Evolutionary conservation across 1,140 invertebrate genomes (phyloP).

Genomic region (Trichogramma pretiosum): DNA sequence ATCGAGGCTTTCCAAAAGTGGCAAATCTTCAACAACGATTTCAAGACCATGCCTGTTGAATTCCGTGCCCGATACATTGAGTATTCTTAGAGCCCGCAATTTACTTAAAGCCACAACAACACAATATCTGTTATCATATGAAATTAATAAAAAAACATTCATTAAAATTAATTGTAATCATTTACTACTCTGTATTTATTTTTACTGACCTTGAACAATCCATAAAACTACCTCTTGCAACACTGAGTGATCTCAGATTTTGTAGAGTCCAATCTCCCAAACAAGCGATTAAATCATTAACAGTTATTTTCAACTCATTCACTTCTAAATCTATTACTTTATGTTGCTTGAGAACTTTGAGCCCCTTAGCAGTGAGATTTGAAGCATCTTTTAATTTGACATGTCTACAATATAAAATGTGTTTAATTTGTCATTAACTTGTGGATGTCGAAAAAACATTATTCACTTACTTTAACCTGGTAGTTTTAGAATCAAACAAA

Average conservation of each 20-base stretch:
- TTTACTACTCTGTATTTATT: slow-evolving; percentile 4
- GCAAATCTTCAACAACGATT: slow-evolving; percentile 63
- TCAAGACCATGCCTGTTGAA: slow-evolving; percentile 61
- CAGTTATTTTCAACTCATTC: slow-evolving; percentile 52
- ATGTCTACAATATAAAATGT: slow-evolving; percentile 33
- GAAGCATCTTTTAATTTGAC: slow-evolving; percentile 49
- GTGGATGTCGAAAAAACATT: no score
- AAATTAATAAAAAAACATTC: no score
- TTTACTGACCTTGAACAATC: slow-evolving; percentile 44
- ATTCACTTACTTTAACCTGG: slow-evolving; percentile 46
- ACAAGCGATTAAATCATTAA: slow-evolving; percentile 61
- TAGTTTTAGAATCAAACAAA: slow-evolving; percentile 58
- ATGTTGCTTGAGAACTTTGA: slow-evolving; percentile 58
- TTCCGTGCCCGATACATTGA: slow-evolving; percentile 67
- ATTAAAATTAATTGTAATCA: slow-evolving; percentile 6
- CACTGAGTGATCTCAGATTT: slow-evolving; percentile 58
- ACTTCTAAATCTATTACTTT: slow-evolving; percentile 58
- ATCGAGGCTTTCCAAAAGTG: slow-evolving; percentile 57
- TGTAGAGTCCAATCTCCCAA: slow-evolving; percentile 64
- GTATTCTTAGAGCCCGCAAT: slow-evolving; percentile 52
- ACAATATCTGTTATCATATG: slow-evolving; percentile 42
- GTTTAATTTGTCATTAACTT: not conserved
- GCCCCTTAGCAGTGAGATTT: slow-evolving; percentile 53
- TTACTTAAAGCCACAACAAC: slow-evolving; percentile 48
- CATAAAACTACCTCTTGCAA: slow-evolving; percentile 58